Conservation (phyloP, 2,797 vertebrate species). For the Masticophis lateralis region DNA sequence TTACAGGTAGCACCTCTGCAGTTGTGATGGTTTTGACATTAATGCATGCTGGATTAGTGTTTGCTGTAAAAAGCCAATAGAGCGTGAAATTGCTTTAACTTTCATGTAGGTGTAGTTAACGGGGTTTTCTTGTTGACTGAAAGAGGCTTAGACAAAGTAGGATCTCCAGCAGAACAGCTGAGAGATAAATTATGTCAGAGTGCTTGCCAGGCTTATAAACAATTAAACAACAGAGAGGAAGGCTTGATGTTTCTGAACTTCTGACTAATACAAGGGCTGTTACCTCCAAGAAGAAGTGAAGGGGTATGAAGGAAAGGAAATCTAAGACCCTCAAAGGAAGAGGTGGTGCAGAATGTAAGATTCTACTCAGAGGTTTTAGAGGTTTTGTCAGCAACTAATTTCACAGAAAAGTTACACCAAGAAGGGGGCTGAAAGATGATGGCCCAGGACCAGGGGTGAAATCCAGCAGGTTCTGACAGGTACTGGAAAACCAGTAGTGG, state of each 20-base stretch:
- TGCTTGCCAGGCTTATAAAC: background rate
- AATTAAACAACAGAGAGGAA: background rate
- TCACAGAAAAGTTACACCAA: background rate
- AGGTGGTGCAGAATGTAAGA: background rate
- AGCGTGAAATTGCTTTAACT: conserved; percentile 22
- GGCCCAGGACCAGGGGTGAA: background rate
- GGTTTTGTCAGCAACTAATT: background rate
- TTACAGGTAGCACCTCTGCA: conserved; percentile 9
- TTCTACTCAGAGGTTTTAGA: background rate
- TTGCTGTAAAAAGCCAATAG: conserved; percentile 18
- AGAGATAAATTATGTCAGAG: background rate
- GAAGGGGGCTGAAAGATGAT: background rate
- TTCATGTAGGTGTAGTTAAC: background rate
- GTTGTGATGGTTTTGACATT: conserved; percentile 14
- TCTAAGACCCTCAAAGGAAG: background rate
- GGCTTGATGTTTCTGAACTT: background rate
- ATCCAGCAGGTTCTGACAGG: too few relatives aligned
- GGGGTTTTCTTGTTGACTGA: background rate
- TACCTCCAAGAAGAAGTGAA: background rate
- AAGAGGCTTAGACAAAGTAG: background rate
- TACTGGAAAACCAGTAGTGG: too few relatives aligned
- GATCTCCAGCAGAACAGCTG: background rate
- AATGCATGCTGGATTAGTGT: conserved; percentile 10
- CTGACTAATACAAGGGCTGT: background rate
- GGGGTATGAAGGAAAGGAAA: background rate